A percentile compares a stretch with the other conserved stretches of the same genome.
phyloP scores from a whole-genome alignment of 2,888 invertebrate species.

The Cantharis flavilabris region DNA sequence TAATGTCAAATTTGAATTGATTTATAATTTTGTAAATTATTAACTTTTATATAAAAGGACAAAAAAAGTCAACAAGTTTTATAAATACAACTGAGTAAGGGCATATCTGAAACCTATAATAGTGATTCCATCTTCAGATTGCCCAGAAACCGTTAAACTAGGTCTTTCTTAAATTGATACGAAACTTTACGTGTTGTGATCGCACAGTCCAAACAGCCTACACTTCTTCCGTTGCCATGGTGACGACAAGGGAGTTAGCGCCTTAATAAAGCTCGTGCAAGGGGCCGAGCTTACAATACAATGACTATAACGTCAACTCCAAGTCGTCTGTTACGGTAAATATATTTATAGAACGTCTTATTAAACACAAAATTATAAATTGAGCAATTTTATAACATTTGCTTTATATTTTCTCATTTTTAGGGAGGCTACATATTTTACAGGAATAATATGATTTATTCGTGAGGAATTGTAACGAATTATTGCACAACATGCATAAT shows the following conservation, averaged over 20 bases:
- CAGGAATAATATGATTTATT: background rate
- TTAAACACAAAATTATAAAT: slow-evolving; percentile 5
- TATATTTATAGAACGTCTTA: slow-evolving; percentile 24
- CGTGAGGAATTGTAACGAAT: background rate
- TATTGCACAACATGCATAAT: background rate
- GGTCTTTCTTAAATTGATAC: slow-evolving; percentile 26
- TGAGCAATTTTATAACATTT: slow-evolving; percentile 1
- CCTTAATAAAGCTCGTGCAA: slow-evolving; percentile 46
- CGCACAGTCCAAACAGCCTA: slow-evolving; percentile 35
- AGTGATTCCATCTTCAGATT: slow-evolving; percentile 5
- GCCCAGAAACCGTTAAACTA: slow-evolving; percentile 26
- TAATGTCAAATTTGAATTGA: background rate
- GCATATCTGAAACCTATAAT: slow-evolving; percentile 8
- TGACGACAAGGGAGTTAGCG: slow-evolving; percentile 40
- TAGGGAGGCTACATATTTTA: background rate
- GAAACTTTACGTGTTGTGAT: slow-evolving; percentile 25
- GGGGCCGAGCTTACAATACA: slow-evolving; percentile 34
- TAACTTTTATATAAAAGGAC: too few relatives aligned
- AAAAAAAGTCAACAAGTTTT: slow-evolving; percentile 15
- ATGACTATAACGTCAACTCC: slow-evolving; percentile 43
- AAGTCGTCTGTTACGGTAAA: slow-evolving; percentile 44
- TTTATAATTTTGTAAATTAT: background rate
- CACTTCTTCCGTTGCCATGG: slow-evolving; percentile 40
- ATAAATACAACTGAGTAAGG: slow-evolving; percentile 8
- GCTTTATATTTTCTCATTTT: background rate